These are phyloP conservation scores for Hyperoplus lanceolatus DNA, from an alignment of 2,797 vertebrate species.

Conservation along the genomic window DNA sequence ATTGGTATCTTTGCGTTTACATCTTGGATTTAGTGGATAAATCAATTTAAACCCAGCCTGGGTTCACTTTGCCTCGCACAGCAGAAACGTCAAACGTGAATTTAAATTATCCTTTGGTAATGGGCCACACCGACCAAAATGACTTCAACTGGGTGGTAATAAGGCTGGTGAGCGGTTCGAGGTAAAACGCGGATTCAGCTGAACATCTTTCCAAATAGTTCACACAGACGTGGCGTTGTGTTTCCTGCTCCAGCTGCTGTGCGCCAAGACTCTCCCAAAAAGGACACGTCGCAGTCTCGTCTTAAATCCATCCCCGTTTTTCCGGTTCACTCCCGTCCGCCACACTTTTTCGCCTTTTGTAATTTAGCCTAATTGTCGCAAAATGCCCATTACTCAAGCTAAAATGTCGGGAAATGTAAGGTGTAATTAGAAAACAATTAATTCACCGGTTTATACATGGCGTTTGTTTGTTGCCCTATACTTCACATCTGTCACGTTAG, in stretches of 20 bases:
- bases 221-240: conserved; percentile 65
- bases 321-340: conserved; percentile 22
- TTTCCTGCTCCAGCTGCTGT: conserved; percentile 1
- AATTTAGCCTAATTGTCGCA: conserved; percentile 13
- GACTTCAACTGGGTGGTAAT: conserved; percentile 45
- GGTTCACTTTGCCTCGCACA: neutral
- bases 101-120: conserved; percentile 45
- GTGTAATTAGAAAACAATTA: rapidly evolving
- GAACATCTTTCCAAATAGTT: conserved; percentile 38
- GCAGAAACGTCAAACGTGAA: conserved; percentile 18
- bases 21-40: neutral
- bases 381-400: conserved; percentile 7
- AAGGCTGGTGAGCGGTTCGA: conserved; percentile 11
- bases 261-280: conserved; percentile 44
- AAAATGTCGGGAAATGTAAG: rapidly evolving
- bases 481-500: neutral
- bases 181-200: conserved; percentile 69
- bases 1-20: neutral
- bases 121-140: conserved; percentile 34
- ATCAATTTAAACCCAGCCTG: neutral
- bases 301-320: conserved; percentile 61
- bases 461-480: neutral
- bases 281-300: conserved; percentile 64
- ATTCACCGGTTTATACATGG: neutral
- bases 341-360: conserved; percentile 47